Evolutionary conservation across 2,797 vertebrate genomes (phyloP), one percentile per base, ranked within the genome.

Genomic region (Pogonophryne albipinna): DNA sequence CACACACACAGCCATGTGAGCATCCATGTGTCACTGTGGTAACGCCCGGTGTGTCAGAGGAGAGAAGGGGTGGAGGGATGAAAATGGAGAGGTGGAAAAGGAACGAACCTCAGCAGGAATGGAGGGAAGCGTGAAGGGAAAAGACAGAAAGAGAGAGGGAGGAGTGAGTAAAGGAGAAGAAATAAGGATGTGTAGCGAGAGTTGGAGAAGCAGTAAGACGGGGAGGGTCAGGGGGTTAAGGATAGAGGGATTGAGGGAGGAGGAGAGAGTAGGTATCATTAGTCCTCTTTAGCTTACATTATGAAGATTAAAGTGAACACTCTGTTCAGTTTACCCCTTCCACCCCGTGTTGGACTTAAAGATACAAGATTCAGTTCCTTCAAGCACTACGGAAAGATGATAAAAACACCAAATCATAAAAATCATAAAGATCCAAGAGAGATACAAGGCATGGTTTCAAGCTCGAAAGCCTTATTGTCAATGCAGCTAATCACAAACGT

Each of bases 11-110:
- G 27, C 23, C 23, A 27, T 27, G 23, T 27, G 81, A 85, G 83
- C 87, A 91, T 92, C 92, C 95, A 96, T 97, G 96, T 95, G 94
- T 97, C 95, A 96, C 91, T 74, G 78, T 86, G 85, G 93, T 91
- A 94, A 75, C 51, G 80, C 84, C 93, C 89, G 91, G 92, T 93
- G 91, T 92, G 89, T 94, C 90, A 67, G 85, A 92, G 86, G 93
- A 95, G 92, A 46, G 27, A 66, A 60, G 67, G 12, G 59, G 77
- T 31, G 17, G 61, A 72, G 50, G 51, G 60, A 66, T 55, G 53
- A 23, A 76, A 65, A 76, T 68, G 55, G 46, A 56, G 49, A 70
- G 50, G 75, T 67, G 63, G 27, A 38, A 6, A 34, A 38, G 34
- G 3, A 49, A 45, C 52, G 79, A 66, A 41, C 1, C 2, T 10